Evolutionary conservation across 2,797 vertebrate genomes (phyloP).

Genomic region (Gephyroberyx darwinii): DNA sequence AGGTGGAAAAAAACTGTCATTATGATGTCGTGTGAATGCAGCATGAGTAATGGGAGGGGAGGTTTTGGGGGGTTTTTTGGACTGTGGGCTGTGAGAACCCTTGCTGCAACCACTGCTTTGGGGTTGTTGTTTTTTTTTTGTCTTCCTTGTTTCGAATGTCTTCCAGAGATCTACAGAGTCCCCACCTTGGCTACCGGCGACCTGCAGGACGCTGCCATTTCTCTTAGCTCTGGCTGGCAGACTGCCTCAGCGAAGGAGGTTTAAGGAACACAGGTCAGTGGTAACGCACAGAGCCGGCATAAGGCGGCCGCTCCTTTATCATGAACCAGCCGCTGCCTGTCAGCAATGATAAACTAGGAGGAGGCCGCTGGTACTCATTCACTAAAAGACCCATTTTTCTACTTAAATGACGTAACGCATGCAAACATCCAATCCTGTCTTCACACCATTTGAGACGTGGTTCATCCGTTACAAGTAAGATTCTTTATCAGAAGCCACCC

Average conservation of each 20-base stretch:
- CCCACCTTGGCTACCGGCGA: slow-evolving; percentile 22
- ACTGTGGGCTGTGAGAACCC: no score
- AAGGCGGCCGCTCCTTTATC: slow-evolving; percentile 46
- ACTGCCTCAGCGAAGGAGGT: slow-evolving; percentile 48
- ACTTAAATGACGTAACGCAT: slow-evolving; percentile 15
- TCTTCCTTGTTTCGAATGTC: neutral
- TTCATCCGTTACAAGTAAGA: slow-evolving; percentile 26
- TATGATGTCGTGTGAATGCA: no score
- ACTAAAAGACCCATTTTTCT: slow-evolving; percentile 55
- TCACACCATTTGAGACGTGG: slow-evolving; percentile 8
- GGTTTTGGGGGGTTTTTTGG: no score
- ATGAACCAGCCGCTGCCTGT: slow-evolving; percentile 47
- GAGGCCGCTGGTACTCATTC: slow-evolving; percentile 48
- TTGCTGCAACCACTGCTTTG: no score
- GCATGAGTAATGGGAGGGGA: no score
- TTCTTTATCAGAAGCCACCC: slow-evolving; percentile 7
- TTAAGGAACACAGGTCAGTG: slow-evolving; percentile 55
- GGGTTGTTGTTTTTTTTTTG: neutral
- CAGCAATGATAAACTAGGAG: slow-evolving; percentile 57
- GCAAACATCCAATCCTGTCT: no score
- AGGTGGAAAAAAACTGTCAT: no score
- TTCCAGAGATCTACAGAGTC: neutral
- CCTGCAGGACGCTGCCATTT: slow-evolving; percentile 40
- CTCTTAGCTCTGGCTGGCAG: slow-evolving; percentile 38
- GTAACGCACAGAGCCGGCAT: slow-evolving; percentile 39